Conservation (phyloP, 2,797 vertebrate species). For the Lagodon rhomboides region DNA sequence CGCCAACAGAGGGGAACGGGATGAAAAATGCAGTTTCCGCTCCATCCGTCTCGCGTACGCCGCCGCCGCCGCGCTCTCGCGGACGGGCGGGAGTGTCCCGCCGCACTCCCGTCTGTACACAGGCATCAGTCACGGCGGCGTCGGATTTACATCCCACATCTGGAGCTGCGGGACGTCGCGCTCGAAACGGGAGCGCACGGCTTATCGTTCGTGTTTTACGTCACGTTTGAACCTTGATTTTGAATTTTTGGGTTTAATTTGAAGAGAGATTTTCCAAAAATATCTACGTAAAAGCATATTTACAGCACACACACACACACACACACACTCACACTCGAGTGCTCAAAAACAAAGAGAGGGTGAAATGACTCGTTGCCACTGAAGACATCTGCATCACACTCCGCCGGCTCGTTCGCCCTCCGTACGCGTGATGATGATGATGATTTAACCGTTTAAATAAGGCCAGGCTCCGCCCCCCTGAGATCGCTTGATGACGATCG, state of each 20-base stretch:
- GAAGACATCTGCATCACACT: constrained; percentile 52
- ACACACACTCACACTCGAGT: constrained; percentile 13
- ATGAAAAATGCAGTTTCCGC: constrained; percentile 83
- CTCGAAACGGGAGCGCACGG: neutral
- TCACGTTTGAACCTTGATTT: neutral
- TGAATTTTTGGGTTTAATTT: neutral
- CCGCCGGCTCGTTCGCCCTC: constrained; percentile 30
- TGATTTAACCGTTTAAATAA: constrained; percentile 54
- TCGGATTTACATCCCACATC: constrained; percentile 35
- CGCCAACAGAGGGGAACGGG: constrained; percentile 75
- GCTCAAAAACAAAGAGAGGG: constrained; percentile 56
- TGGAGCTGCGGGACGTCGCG: neutral
- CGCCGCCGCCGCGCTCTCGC: constrained; percentile 46
- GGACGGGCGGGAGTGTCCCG: constrained; percentile 60
- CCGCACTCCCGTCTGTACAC: constrained; percentile 65
- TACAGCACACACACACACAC: neutral
- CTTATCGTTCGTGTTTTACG: neutral
- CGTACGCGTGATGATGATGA: constrained; percentile 50
- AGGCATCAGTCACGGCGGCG: constrained; percentile 65
- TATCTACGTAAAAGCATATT: neutral
- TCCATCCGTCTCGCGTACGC: constrained; percentile 67
- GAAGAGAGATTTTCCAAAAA: neutral
- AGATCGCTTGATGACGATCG: constrained; percentile 77
- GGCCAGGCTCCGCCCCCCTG: constrained; percentile 62
- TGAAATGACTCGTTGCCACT: constrained; percentile 20